Base-by-base conservation (phyloP, 2,797 vertebrate species). In the Pseudomugil gertrudae region DNA sequence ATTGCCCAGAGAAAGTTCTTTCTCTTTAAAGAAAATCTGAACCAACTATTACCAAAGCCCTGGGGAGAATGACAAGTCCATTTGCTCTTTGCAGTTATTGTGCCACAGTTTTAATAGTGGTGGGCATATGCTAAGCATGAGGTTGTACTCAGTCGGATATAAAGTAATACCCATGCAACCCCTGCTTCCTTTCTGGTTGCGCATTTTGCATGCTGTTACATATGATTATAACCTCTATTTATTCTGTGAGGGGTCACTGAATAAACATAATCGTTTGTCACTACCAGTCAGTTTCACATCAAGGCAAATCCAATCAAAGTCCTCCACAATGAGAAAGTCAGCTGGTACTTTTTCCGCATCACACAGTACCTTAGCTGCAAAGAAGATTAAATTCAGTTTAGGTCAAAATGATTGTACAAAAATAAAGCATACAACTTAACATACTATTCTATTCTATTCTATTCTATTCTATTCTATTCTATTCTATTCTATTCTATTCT, bases 1-100 rank as follows among this genome's bases (percentile, higher is more conserved):
- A 89, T 82, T 57, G 84, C 84, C 84, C 76, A 81, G 66, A 85
- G 84, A 90, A 87, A 72, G 74, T 85, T 89, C 55, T 79, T 79
- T 73, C 38, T 86, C 73, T 84, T 83, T 71, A 76, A 76, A 75
- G 63, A 87, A 88, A 89, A 82, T 84, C 66, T 80, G 64, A 89
- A 91, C 74, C 70, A 76, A 79, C 72, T 73, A 83, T 85, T 78
- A 85, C 71, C 60, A 76, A 84, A 73, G 61, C 78, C 62, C 69
- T 40, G 60, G 69, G 64, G 79, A 81, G 72, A 77, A 64, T 48
- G 74, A 86, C 68, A 83, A 83, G 78, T 67, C 78, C 66, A 63
- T 58, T 72, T 24, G 62, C 51, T 72, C 11, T 60, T 56, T 43
- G 33, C 61, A 77, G 69, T 67, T 61, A 51, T 71, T 82, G 69